Evolutionary conservation across 2,888 invertebrate genomes (phyloP).

Genomic region (Melipona beecheii): DNA sequence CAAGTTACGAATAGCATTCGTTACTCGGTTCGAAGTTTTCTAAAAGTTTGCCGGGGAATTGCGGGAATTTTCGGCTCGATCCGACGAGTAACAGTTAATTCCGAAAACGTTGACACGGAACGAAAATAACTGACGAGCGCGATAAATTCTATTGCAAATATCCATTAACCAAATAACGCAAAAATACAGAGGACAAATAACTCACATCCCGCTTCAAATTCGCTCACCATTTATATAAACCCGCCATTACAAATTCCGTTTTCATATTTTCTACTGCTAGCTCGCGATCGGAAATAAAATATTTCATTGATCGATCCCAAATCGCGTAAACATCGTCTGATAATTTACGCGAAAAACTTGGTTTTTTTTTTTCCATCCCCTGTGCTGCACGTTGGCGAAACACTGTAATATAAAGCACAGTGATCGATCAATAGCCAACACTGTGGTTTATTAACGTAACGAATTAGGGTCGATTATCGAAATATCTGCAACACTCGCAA

Average conservation of each 20-base stretch:
- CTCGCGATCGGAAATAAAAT: neutral
- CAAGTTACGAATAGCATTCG: too few relatives aligned
- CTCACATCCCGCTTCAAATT: neutral
- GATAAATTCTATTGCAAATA: slow-evolving; percentile 12
- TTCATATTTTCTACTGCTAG: neutral
- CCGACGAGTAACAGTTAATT: too few relatives aligned
- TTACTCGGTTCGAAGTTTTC: neutral
- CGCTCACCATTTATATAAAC: neutral
- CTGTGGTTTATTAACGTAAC: too few relatives aligned
- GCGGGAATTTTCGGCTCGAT: neutral
- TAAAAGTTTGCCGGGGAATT: neutral
- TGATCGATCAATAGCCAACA: too few relatives aligned
- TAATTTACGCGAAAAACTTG: neutral
- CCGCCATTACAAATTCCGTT: neutral
- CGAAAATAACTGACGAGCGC: slow-evolving; percentile 3
- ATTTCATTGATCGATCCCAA: neutral
- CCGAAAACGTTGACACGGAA: neutral
- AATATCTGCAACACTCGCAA: too few relatives aligned
- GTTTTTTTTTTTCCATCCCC: too few relatives aligned
- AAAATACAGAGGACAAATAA: neutral
- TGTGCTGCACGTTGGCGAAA: too few relatives aligned
- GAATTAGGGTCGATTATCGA: too few relatives aligned
- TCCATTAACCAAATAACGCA: neutral
- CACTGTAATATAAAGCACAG: too few relatives aligned
- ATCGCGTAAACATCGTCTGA: neutral